Base-by-base conservation (phyloP, 2,797 vertebrate genomes). In the Phrynocephalus vlangalii region DNA sequence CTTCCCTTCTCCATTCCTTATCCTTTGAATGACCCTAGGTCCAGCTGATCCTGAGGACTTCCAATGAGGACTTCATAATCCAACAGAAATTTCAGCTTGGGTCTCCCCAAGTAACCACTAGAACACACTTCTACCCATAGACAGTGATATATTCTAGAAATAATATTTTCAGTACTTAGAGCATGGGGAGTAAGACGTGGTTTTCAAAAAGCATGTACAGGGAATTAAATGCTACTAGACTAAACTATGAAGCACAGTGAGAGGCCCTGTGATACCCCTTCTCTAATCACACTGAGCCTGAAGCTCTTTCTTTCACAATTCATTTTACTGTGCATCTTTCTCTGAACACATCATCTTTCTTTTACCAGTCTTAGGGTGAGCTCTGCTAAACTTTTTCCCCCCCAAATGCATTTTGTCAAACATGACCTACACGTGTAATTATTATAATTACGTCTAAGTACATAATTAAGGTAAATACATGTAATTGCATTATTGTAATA, bases 401-500 rank as follows among this genome's bases (percentile, higher is more conserved):
- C 84, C 30, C 60, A 30, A 44, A 44, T 90, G 80, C 79, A 88
- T 89, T 90, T 82, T 91, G 56, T 87, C 30, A 94, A 93, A 92
- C 93, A 76, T 90, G 90, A 93, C 83, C 28, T 87, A 84, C 38
- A 93, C 92, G 89, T 86, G 92, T 93, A 94, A 95, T 95, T 94
- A 95, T 22, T 78, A 92, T 94, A 93, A 91, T 94, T 91, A 83
- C 3, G 3, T 89, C 20, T 92, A 92, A 95, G 72, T 90, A 72
- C 1, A 92, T 92, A 92, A 94, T 93, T 94, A 93, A 89, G 90
- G 38, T 92, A 93, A 94, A 86, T 87, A 91, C 3, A 8, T 86
- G 48, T 92, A 93, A 93, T 91, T 95, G 90, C 79, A 91, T 88
- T 93, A 95, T 94, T 95, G 90, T 91, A 91, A 85, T 83, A 90